phyloP scores from a whole-genome alignment of 2,113 vertebrate species.

The Fregata magnificens region DNA sequence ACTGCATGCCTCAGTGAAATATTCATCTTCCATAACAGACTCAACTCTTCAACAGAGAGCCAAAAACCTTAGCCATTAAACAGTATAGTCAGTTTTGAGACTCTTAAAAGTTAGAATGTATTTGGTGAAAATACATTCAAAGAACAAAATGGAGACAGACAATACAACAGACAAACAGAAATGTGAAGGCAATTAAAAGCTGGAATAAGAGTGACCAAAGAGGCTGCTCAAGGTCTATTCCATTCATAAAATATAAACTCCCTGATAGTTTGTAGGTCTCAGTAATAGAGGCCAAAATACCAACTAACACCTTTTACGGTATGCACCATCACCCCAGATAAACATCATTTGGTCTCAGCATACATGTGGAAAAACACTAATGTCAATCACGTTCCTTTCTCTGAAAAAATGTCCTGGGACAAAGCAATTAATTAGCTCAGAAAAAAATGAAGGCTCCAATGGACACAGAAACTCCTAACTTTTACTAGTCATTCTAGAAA shows the following conservation, averaged over 20 bases:
- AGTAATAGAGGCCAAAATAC: not conserved
- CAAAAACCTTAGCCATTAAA: not conserved
- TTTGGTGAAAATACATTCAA: not conserved
- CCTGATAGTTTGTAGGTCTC: not conserved
- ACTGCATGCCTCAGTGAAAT: not conserved
- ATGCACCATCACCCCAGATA: not conserved
- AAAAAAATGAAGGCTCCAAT: not conserved
- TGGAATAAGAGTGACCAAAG: not conserved
- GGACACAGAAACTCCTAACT: not conserved
- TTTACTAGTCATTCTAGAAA: not conserved
- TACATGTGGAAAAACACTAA: not conserved
- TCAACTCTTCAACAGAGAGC: not conserved
- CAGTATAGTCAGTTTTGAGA: not conserved
- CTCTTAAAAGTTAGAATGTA: not conserved
- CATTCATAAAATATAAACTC: not conserved
- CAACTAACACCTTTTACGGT: not conserved
- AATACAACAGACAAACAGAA: not conserved
- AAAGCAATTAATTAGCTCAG: not conserved
- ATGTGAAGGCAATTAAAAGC: not conserved
- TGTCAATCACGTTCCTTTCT: not conserved
- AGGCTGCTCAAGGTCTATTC: not conserved
- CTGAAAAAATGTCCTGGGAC: not conserved
- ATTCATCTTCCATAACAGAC: not conserved
- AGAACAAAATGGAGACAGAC: not conserved
- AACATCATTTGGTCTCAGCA: not conserved